These are phyloP conservation scores for Momotus momota DNA, from an alignment of 2,797 vertebrate genomes.

Conservation along the genomic window DNA sequence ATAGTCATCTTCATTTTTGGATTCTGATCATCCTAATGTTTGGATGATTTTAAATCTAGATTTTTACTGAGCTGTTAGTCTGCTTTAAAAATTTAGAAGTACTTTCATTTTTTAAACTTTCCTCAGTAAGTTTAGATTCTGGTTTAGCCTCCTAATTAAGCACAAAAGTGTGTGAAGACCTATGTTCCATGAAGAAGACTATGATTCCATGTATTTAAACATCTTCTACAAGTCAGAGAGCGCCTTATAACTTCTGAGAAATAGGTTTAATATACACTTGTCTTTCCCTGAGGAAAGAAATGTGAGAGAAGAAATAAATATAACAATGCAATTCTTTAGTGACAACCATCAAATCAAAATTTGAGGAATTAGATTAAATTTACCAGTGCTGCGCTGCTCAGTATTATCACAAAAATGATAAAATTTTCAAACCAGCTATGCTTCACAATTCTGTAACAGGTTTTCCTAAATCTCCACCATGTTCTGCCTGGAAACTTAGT, in stretches of 20 bases:
- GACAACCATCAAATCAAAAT: background rate
- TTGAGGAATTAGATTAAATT: constrained; percentile 9
- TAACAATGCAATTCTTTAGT: background rate
- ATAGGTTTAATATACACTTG: background rate
- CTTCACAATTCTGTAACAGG: constrained; percentile 91
- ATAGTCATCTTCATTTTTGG: background rate
- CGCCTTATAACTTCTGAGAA: background rate
- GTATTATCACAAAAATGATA: constrained; percentile 93
- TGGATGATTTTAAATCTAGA: background rate
- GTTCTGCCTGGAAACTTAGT: constrained; percentile 74
- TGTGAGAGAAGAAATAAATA: background rate
- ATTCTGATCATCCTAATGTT: background rate
- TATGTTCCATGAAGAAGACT: background rate
- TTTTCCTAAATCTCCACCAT: constrained; percentile 92
- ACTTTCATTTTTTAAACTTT: background rate
- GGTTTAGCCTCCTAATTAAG: background rate
- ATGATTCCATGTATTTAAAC: background rate
- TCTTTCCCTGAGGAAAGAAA: background rate
- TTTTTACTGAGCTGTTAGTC: background rate
- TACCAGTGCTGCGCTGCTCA: constrained; percentile 93
- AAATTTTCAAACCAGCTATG: constrained; percentile 95
- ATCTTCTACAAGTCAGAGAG: background rate
- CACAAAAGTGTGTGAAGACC: background rate
- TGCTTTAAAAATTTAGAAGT: background rate
- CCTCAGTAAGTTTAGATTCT: background rate